phyloP scores from a whole-genome alignment of 2,797 vertebrate species.

The Acomys russatus region DNA sequence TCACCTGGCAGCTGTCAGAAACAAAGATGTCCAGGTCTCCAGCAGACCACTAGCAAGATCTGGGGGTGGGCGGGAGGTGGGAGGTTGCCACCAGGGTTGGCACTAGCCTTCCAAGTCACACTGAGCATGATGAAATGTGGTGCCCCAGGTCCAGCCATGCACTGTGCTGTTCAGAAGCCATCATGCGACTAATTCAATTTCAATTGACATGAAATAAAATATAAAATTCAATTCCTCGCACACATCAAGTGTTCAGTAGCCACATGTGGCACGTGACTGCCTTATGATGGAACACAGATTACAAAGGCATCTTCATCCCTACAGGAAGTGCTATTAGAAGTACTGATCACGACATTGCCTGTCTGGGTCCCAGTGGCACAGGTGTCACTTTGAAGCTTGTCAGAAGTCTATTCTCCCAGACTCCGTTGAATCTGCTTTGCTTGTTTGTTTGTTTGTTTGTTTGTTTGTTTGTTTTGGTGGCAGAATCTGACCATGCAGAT shows the following conservation, averaged over 20 bases:
- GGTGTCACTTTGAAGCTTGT: too few species aligned
- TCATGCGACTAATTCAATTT: neutral
- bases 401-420: neutral
- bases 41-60: neutral
- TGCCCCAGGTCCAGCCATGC: too few species aligned
- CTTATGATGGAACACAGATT: accelerated
- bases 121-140: accelerated
- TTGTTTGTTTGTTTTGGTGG: neutral
- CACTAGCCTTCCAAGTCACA: accelerated
- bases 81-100: neutral
- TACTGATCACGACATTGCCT: too few species aligned
- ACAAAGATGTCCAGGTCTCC: neutral
- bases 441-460: neutral
- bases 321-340: accelerated
- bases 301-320: neutral
- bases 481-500: neutral
- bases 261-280: neutral
- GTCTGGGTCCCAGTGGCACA: neutral
- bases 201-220: neutral
- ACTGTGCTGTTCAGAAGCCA: accelerated
- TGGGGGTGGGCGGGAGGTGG: too few species aligned
- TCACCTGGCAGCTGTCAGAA: neutral
- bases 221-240: neutral
- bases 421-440: neutral
- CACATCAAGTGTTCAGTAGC: neutral